Evolutionary conservation across 1,140 invertebrate species (phyloP), one percentile per base, ranked within the genome.

Genomic region (Telenomus remus): DNA sequence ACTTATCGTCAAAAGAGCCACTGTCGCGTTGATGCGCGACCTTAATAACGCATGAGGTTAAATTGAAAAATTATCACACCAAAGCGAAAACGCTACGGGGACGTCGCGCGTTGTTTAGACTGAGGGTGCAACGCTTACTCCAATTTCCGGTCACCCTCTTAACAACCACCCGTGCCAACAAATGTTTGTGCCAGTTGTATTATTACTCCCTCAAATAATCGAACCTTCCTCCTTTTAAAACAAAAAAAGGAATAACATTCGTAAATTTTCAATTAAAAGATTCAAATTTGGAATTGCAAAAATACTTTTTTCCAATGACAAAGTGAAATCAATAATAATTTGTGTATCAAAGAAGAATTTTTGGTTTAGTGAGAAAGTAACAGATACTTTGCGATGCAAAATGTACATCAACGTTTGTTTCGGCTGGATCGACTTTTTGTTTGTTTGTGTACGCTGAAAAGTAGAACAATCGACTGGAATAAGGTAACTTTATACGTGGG

Each of bases 41-140:
- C 76, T 86, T 81, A 86, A 87, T 88, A 88, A 86, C 82, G 78
- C 79, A 87, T 84, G 80, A 87, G 80, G 79, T 78, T 78, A 88
- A 87, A 88, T 88, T 88, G 84, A 86, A 87, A 87, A 88, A 88
- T 88, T 87, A 87, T 88, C 85, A 87, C 85, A 84, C 85, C 83
- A 82, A 81, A 82, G 76, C 80, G 54, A 64, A 76, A 66, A 69
- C 75, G 69, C 55, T n/a, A 49, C 43, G 46, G 27, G 15, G 68
- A 64, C 60, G 42, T 51, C 2, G 19, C 2, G 19, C 49, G 74
- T 80, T 84, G 81, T 85, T 86, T 86, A 80, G 80, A 84, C 57
- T 85, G 83, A 86, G 84, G 84, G 84, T 82, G 71, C 47, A 48
- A 48, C 51, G 60, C 74, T 56, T 57, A 71, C 55, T 76, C 60